These are phyloP conservation scores for Tetramorium simillimum DNA, from an alignment of 1,140 invertebrate species.

Conservation along the genomic window DNA sequence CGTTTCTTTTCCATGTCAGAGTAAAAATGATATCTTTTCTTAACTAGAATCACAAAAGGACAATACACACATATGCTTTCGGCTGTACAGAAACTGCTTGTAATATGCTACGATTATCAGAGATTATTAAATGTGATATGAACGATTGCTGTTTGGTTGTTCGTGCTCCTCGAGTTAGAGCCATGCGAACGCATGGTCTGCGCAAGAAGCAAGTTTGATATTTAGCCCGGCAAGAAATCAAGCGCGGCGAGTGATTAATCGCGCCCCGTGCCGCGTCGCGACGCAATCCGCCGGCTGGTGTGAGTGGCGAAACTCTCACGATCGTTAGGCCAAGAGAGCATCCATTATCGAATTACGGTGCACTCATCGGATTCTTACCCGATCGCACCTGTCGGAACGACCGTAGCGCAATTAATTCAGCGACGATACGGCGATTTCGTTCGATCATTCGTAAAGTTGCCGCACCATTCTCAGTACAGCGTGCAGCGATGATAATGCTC, in stretches of 20 bases:
- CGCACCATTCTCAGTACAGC: neutral
- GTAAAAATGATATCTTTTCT: neutral
- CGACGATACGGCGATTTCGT: constrained; percentile 24
- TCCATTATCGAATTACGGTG: constrained; percentile 55
- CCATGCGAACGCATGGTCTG: neutral
- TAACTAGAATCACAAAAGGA: neutral
- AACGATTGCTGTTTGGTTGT: neutral
- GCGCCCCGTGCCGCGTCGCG: constrained; percentile 10
- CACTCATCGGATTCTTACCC: constrained; percentile 50
- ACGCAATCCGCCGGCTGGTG: too few relatives aligned
- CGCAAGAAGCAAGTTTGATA: constrained; percentile 1
- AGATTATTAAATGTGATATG: neutral
- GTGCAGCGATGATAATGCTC: neutral
- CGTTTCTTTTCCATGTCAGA: neutral
- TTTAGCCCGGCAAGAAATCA: constrained; percentile 43
- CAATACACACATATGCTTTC: neutral
- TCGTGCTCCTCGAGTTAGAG: neutral
- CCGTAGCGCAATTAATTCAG: constrained; percentile 30
- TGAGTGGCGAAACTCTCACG: constrained; percentile 17
- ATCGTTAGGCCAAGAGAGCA: constrained; percentile 21
- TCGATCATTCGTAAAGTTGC: constrained; percentile 17
- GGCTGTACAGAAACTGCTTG: neutral
- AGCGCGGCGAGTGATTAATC: constrained; percentile 44
- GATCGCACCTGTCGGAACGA: constrained; percentile 28
- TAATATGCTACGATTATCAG: neutral